phyloP scores from a whole-genome alignment of 2,888 invertebrate species.

The Xestia ashworthii region DNA sequence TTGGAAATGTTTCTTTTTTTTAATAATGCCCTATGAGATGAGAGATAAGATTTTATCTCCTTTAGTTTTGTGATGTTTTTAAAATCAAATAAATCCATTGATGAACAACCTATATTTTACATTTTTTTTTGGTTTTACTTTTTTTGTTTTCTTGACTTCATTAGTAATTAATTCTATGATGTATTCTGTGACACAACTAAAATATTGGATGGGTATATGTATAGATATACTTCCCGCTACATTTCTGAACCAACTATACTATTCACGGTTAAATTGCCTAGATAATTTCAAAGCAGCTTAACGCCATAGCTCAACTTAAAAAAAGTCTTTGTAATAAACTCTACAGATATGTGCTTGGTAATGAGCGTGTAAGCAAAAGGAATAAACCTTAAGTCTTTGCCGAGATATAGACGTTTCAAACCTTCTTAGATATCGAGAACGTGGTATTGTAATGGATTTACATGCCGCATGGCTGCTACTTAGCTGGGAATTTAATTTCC shows the following conservation, averaged over 20 bases:
- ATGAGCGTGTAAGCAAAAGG: slow-evolving; percentile 26
- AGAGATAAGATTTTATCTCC: neutral
- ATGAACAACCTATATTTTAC: neutral
- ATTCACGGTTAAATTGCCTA: neutral
- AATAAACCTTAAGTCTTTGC: slow-evolving; percentile 27
- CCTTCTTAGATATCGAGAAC: slow-evolving; percentile 33
- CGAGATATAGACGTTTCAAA: slow-evolving; percentile 4
- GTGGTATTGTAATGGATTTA: slow-evolving; percentile 3
- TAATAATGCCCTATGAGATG: neutral
- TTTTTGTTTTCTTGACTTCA: too few species aligned
- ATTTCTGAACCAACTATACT: neutral
- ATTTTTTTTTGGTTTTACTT: too few species aligned
- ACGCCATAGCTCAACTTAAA: neutral
- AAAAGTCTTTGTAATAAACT: slow-evolving; percentile 8
- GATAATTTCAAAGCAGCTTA: slow-evolving; percentile 22
- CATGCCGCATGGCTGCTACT: neutral
- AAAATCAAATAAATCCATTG: neutral
- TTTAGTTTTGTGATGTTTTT: neutral
- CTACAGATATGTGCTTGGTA: slow-evolving; percentile 11
- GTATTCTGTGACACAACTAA: too few species aligned
- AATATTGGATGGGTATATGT: neutral
- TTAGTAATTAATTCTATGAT: too few species aligned
- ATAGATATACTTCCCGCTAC: too few species aligned
- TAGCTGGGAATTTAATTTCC: too few species aligned
- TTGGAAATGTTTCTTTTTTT: neutral